Base-by-base conservation (phyloP, 2,888 invertebrate species). In the Allacma fusca region DNA sequence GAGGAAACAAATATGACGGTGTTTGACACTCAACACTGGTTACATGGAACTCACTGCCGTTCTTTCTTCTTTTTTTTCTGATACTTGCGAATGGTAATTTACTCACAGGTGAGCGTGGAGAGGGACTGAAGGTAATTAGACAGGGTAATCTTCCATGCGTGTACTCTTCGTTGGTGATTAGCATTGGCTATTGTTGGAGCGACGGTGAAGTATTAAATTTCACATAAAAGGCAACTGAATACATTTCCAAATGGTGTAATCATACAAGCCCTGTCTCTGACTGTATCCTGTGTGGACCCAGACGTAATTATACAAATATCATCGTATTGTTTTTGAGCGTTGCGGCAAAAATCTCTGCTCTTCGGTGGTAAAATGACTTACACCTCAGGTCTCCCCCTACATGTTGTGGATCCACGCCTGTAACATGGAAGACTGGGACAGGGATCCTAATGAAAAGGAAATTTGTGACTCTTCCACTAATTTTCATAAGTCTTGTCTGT, bases 131-230 rank as follows among this genome's bases (percentile, higher is more conserved):
- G 40, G 29, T 68, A 68, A 68, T 68, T 68, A 40, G 40, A 26
- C n/a, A 67, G 28, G 28, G 28, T 29, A 67, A 67, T 28, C 40
- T 40, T 34, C 13, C 21, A 34, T 68, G 29, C 68, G 23, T 68
- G 29, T 68, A 68, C 68, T 68, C n/a, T n/a, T n/a, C 29, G 21
- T 40, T 29, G n/a, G 40, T 68, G 40, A 68, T 68, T 40, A 68
- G 68, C 23, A 40, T 28, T n/a, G 19, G 23, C 68, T 21, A n/a
- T 28, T 26, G 24, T 67, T 67, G 19, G 16, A 19, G 29, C 24
- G 26, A 29, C 29, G 26, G 26, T 26, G 5, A 28, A 12, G 65
- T 13, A n/a, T 26, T 19, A 50, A 50, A 16, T 50, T 50, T n/a
- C 5, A 50, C 40, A 40, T 40, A 50, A 50, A 50, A 50, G 50